Evolutionary conservation across 2,888 invertebrate species (phyloP).

Genomic region (Apamea sordens): DNA sequence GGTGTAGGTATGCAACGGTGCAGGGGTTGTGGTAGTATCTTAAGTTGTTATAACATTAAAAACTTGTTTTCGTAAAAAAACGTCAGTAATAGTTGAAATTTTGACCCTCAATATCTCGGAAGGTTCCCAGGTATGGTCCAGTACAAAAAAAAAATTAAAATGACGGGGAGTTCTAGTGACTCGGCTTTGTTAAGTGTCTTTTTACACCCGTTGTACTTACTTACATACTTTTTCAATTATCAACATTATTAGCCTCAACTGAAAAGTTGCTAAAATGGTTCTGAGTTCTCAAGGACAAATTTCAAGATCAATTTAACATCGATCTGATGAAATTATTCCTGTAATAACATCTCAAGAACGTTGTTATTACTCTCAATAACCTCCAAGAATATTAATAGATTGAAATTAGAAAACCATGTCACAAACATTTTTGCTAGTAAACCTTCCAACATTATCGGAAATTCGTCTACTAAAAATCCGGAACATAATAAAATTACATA

Average conservation of each 20-base stretch:
- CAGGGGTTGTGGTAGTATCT: too few relatives aligned
- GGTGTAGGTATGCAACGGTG: too few relatives aligned
- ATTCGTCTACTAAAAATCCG: conserved; percentile 8
- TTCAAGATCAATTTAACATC: not conserved
- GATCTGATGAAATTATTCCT: not conserved
- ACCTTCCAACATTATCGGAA: not conserved
- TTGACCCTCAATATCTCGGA: too few relatives aligned
- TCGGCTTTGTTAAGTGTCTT: not conserved
- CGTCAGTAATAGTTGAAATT: too few relatives aligned
- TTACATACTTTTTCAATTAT: not conserved
- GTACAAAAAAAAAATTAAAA: too few relatives aligned
- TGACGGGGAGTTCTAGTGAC: too few relatives aligned
- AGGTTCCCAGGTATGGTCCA: too few relatives aligned
- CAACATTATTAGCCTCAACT: too few relatives aligned
- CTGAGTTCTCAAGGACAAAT: not conserved
- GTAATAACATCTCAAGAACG: not conserved
- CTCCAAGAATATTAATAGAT: conserved; percentile 25
- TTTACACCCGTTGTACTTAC: not conserved
- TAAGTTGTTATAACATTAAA: too few relatives aligned
- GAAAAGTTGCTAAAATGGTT: not conserved
- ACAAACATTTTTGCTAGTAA: conserved; percentile 1
- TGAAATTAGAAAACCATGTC: conserved; percentile 14
- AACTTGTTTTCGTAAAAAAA: too few relatives aligned
- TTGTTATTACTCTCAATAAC: not conserved
- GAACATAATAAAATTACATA: conserved; percentile 43